Percentiles rank a stretch among this genome's conserved stretches.
phyloP scores from a whole-genome alignment of 2,113 vertebrate species.

The Dipodomys merriami region DNA sequence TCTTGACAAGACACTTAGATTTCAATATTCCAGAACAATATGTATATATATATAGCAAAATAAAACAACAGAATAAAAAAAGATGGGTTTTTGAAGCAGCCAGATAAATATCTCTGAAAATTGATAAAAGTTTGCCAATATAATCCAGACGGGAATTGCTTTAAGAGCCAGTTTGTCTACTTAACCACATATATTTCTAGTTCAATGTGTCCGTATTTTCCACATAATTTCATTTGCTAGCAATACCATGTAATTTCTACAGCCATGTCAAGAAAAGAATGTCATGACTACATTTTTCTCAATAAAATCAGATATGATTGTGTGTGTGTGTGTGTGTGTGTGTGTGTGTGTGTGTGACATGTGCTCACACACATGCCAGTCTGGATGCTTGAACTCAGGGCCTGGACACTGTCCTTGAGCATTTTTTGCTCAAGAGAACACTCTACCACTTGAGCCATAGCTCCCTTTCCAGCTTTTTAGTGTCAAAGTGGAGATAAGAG shows the following conservation, averaged over 20 bases:
- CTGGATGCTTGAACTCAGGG: no score
- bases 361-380: no score
- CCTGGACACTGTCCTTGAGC: no score
- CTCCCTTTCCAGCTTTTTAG: no score
- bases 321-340: no score
- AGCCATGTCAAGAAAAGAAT: not conserved
- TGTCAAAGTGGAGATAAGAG: no score
- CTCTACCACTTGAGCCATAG: no score
- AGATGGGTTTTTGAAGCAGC: conserved; percentile 48
- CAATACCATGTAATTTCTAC: conserved; percentile 5
- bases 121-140: conserved; percentile 28
- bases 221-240: conserved; percentile 22
- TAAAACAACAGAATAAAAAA: conserved; percentile 7
- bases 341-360: no score
- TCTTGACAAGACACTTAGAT: not conserved
- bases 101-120: not conserved
- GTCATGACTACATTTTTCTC: not conserved
- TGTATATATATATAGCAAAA: not conserved
- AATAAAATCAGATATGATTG: not conserved
- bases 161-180: not conserved
- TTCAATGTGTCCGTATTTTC: not conserved
- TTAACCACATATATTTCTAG: not conserved
- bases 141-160: conserved; percentile 36
- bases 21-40: not conserved
- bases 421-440: no score